Conservation (phyloP, 2,113 vertebrate genomes). For the Peromyscus polionotus region DNA sequence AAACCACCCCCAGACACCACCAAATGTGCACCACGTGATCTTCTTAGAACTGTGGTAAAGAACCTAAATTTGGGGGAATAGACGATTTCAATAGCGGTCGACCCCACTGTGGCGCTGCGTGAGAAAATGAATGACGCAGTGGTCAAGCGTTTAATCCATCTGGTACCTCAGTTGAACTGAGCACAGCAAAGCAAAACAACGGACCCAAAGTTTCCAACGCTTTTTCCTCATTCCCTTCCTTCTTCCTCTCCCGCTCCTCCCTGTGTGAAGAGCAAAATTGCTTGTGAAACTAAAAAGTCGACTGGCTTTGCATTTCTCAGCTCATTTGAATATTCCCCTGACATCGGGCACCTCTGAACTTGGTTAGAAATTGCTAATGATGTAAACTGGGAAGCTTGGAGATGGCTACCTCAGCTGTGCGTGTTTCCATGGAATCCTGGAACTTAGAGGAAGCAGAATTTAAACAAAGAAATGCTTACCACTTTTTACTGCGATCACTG, state of each 20-base stretch:
- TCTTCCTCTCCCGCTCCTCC: background rate
- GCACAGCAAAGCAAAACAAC: background rate
- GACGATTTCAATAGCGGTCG: background rate
- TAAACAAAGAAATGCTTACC: background rate
- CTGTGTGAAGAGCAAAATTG: background rate
- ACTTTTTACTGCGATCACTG: background rate
- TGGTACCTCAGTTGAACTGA: slow-evolving; percentile 27
- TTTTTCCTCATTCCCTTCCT: background rate
- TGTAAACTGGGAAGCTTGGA: background rate
- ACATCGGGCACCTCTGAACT: slow-evolving; percentile 40
- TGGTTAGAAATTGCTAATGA: slow-evolving; percentile 50
- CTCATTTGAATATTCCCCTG: background rate
- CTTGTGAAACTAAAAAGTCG: slow-evolving; percentile 45
- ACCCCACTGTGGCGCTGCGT: background rate
- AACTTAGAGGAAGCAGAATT: background rate
- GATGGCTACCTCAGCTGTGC: background rate
- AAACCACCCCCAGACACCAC: background rate
- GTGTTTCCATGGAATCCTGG: background rate
- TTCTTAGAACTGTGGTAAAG: background rate
- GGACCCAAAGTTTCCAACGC: background rate
- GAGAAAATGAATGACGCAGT: background rate
- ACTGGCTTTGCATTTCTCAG: slow-evolving; percentile 16
- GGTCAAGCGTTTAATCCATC: slow-evolving; percentile 50
- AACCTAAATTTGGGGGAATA: background rate
- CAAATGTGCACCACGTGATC: background rate